phyloP scores from a whole-genome alignment of 2,797 vertebrate species.

The Benthosema pterotum region DNA sequence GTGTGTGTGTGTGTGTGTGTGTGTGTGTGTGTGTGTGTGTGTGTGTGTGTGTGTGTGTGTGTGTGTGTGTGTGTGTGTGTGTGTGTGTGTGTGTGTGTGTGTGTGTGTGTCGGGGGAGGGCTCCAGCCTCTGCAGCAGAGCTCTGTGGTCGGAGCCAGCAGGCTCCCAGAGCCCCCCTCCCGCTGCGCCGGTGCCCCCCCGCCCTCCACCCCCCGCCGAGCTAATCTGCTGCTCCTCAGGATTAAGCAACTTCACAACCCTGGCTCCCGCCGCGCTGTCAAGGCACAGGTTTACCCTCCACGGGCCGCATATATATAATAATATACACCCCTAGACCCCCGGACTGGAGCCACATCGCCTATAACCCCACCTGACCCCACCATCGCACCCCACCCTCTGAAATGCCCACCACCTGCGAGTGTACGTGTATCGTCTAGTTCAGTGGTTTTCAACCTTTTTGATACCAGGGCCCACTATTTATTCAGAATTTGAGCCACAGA shows the following conservation, averaged over 20 bases:
- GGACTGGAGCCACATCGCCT: conserved; percentile 10
- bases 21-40: conserved; percentile 20
- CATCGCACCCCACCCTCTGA: conserved; percentile 1
- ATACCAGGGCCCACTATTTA: too few species aligned
- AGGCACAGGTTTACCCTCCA: conserved; percentile 38
- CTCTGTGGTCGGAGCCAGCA: conserved; percentile 46
- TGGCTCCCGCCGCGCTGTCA: conserved; percentile 71
- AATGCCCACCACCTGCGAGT: too few species aligned
- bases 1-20: conserved; percentile 7
- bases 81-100: conserved; percentile 18
- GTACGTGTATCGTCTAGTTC: too few species aligned
- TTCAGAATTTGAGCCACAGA: too few species aligned
- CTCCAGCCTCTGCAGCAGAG: conserved; percentile 25
- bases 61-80: neutral
- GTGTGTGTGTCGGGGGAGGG: conserved; percentile 2
- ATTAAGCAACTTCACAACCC: conserved; percentile 79
- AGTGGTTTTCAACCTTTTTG: too few species aligned
- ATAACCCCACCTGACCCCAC: conserved; percentile 19
- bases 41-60: neutral
- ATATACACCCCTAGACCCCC: conserved; percentile 1
- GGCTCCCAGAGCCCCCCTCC: conserved; percentile 62
- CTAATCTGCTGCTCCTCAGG: conserved; percentile 77
- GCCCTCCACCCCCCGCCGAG: conserved; percentile 57
- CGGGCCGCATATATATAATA: conserved; percentile 11
- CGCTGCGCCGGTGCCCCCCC: conserved; percentile 21